These are phyloP conservation scores for Tetrapedia diversipes DNA, from an alignment of 2,888 invertebrate species.

Conservation along the genomic window DNA sequence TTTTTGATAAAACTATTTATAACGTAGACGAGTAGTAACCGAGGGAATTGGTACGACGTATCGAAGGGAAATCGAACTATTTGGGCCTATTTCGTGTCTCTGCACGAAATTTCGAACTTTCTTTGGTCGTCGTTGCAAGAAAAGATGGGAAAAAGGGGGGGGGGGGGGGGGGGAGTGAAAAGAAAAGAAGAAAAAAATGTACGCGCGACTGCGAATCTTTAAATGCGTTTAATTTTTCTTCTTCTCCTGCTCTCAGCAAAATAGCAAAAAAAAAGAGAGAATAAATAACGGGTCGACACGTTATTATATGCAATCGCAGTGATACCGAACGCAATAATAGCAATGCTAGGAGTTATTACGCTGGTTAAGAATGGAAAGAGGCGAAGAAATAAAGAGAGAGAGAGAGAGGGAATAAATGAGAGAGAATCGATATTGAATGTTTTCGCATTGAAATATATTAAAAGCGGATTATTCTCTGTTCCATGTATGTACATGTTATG, in stretches of 20 bases:
- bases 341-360: slow-evolving; percentile 61
- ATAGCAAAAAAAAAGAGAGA: background rate
- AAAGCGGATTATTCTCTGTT: slow-evolving; percentile 64
- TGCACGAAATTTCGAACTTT: slow-evolving; percentile 55
- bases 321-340: slow-evolving; percentile 73
- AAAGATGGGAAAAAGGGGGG: no score
- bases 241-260: slow-evolving; percentile 12
- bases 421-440: slow-evolving; percentile 54
- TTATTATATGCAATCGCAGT: slow-evolving; percentile 60
- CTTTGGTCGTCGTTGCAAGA: slow-evolving; percentile 37
- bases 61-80: slow-evolving; percentile 28
- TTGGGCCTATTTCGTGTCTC: slow-evolving; percentile 53
- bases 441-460: slow-evolving; percentile 65
- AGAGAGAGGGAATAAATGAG: slow-evolving; percentile 11
- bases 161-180: no score
- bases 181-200: slow-evolving; percentile 3
- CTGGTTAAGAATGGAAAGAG: slow-evolving; percentile 24
- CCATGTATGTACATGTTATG: slow-evolving; percentile 54
- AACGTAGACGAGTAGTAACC: slow-evolving; percentile 52
- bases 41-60: slow-evolving; percentile 17
- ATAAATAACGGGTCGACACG: slow-evolving; percentile 18
- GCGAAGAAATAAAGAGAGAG: slow-evolving; percentile 6
- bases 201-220: slow-evolving; percentile 8
- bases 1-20: slow-evolving; percentile 61
- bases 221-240: slow-evolving; percentile 21